Evolutionary conservation across 2,113 vertebrate species (phyloP).

Genomic region (Rostratula benghalensis): DNA sequence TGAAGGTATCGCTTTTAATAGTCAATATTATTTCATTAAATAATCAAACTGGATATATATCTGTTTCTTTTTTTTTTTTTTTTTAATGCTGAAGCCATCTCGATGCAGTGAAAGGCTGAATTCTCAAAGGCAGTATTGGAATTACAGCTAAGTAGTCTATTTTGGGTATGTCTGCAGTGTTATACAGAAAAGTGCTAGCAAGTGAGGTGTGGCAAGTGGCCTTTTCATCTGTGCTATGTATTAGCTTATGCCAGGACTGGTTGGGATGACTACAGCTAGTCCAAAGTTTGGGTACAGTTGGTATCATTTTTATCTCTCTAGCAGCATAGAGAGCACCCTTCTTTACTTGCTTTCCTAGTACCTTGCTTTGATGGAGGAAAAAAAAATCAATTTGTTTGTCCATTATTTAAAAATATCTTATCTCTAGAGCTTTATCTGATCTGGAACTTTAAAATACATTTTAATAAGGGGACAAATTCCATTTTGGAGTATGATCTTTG

Average conservation of each 20-base stretch:
- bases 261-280: neutral
- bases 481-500: neutral
- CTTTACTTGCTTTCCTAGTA: neutral
- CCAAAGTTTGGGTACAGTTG: neutral
- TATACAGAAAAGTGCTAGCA: neutral
- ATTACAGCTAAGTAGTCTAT: neutral
- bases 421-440: neutral
- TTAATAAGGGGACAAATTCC: neutral
- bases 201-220: neutral
- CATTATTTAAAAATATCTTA: neutral
- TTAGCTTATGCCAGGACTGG: neutral
- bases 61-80: neutral
- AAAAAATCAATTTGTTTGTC: neutral
- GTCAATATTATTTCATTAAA: neutral
- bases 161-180: neutral
- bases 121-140: neutral
- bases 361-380: neutral
- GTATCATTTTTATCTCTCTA: neutral
- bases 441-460: neutral
- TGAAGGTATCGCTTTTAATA: constrained; percentile 74
- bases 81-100: neutral
- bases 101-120: neutral
- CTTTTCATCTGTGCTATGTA: neutral
- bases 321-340: neutral
- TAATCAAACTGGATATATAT: neutral